A percentile compares a stretch with the other conserved stretches of the same genome.
Conservation (phyloP, 2,888 invertebrate genomes). For the Bibio marci region DNA sequence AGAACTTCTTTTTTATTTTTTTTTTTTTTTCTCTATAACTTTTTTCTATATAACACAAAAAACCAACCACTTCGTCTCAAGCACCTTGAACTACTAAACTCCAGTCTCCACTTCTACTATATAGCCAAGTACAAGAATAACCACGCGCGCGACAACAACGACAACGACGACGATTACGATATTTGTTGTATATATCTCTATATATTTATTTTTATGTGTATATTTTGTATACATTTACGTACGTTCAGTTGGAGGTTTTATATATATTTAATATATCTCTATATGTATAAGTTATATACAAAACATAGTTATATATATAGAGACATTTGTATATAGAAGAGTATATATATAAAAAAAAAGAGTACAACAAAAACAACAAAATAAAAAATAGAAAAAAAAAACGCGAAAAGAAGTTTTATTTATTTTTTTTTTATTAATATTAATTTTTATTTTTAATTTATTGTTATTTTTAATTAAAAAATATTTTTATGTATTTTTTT, state of each 20-base stretch:
- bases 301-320: no score
- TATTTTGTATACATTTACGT: no score
- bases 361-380: no score
- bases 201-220: no score
- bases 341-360: no score
- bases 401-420: background rate
- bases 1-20: background rate
- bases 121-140: background rate
- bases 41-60: background rate
- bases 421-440: background rate
- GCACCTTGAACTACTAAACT: slow-evolving; percentile 4
- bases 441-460: background rate
- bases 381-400: background rate
- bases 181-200: no score
- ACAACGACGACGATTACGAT: no score
- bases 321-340: no score
- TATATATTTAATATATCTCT: background rate
- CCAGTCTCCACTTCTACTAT: background rate
- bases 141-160: background rate
- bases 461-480: no score
- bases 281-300: background rate
- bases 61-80: slow-evolving; percentile 3
- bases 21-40: background rate
- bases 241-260: background rate
- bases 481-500: no score